These are phyloP conservation scores for Pseudonaja textilis DNA, from an alignment of 2,113 vertebrate genomes.

Conservation along the genomic window DNA sequence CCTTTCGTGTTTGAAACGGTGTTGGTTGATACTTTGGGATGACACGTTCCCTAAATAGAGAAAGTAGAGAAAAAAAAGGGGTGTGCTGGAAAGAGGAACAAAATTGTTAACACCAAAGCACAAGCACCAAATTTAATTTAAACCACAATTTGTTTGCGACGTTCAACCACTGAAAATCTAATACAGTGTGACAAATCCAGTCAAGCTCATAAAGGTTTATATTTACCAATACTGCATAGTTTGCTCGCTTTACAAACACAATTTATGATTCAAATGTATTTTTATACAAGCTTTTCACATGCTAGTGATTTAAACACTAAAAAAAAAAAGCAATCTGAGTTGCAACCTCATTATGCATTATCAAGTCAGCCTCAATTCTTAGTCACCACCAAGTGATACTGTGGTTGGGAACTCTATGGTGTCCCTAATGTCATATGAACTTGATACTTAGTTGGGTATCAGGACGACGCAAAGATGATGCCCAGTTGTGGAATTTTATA, in stretches of 20 bases:
- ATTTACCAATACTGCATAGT: constrained; percentile 10
- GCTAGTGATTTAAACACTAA: constrained; percentile 21
- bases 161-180: constrained; percentile 14
- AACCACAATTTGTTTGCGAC: background rate
- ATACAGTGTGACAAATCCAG: background rate
- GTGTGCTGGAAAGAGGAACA: background rate
- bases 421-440: background rate
- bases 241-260: constrained; percentile 25
- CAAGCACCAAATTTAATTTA: constrained; percentile 1
- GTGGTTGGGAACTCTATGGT: background rate
- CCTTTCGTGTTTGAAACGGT: background rate
- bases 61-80: constrained; percentile 18
- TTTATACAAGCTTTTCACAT: background rate
- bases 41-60: constrained; percentile 39
- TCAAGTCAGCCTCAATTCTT: background rate
- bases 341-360: background rate
- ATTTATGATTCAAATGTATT: background rate
- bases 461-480: background rate
- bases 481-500: background rate
- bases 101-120: background rate
- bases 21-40: constrained; percentile 41
- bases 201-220: constrained; percentile 28
- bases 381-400: background rate
- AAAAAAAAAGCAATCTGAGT: background rate
- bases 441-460: background rate